phyloP scores from a whole-genome alignment of 2,113 vertebrate species.

The Cephalopterus ornatus region DNA sequence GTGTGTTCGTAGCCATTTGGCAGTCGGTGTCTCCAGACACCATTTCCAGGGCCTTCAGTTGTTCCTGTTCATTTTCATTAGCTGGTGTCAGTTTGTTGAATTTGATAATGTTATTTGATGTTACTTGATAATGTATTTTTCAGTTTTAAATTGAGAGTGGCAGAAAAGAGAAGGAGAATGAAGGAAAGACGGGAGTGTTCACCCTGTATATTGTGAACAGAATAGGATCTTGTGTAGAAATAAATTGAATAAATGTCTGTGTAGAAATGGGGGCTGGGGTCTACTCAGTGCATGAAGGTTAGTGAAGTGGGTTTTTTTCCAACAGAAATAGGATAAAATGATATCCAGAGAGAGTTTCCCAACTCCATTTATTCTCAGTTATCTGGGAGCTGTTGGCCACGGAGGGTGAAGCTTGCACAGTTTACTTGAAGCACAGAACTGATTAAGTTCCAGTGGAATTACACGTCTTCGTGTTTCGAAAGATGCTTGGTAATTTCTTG shows the following conservation, averaged over 20 bases:
- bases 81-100: not conserved
- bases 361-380: not conserved
- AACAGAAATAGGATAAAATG: not conserved
- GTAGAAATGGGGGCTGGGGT: not conserved
- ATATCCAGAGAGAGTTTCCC: not conserved
- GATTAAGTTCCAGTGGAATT: not conserved
- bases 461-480: rapidly evolving
- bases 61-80: not conserved
- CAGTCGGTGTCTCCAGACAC: not conserved
- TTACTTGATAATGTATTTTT: not conserved
- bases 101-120: not conserved
- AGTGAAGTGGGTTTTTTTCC: not conserved
- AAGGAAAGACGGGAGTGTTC: not conserved
- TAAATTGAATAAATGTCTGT: not conserved
- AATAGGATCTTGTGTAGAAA: not conserved
- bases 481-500: not conserved
- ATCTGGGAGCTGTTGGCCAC: not conserved
- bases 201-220: too few relatives aligned
- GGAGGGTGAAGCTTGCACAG: not conserved
- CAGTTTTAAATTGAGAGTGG: not conserved
- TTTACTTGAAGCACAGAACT: not conserved
- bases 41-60: not conserved
- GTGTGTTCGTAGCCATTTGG: not conserved
- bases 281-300: not conserved
- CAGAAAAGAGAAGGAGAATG: not conserved